Percentiles rank a stretch among this genome's conserved stretches.
These are phyloP conservation scores for Drosophila parabipectinata DNA, from an alignment of 1,140 invertebrate species.

Conservation along the genomic window DNA sequence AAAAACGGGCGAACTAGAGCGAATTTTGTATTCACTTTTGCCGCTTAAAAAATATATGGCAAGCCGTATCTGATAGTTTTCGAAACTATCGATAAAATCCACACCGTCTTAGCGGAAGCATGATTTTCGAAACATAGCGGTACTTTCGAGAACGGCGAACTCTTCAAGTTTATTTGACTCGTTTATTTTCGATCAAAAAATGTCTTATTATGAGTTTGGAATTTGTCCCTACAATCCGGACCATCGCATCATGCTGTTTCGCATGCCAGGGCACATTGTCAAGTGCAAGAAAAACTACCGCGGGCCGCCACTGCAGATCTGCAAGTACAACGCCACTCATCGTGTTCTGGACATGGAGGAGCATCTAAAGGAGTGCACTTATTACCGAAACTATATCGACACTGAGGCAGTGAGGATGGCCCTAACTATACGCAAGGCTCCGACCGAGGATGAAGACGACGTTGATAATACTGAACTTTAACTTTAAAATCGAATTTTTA, in stretches of 20 bases:
- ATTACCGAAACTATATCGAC: slow-evolving; percentile 32
- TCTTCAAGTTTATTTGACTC: not conserved
- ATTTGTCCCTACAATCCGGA: slow-evolving; percentile 62
- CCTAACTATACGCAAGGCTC: not conserved
- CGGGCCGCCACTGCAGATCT: slow-evolving; percentile 65
- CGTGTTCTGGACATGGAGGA: slow-evolving; percentile 63
- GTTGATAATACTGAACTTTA: slow-evolving; percentile 5
- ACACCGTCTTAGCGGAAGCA: slow-evolving; percentile 15
- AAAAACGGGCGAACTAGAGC: not conserved
- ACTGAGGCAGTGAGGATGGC: slow-evolving; percentile 8
- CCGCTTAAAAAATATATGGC: not conserved
- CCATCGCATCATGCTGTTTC: slow-evolving; percentile 60
- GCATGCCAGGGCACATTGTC: slow-evolving; percentile 67
- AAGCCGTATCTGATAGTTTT: not conserved
- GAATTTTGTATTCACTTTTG: too few species aligned
- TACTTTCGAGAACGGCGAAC: slow-evolving; percentile 10
- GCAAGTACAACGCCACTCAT: slow-evolving; percentile 76
- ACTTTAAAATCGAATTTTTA: not conserved
- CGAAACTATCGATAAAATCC: not conserved
- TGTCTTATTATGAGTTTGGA: slow-evolving; percentile 51
- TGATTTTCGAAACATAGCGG: slow-evolving; percentile 46
- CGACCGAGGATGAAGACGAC: slow-evolving; percentile 11
- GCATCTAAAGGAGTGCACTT: slow-evolving; percentile 56
- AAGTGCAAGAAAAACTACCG: slow-evolving; percentile 64
- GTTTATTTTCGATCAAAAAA: slow-evolving; percentile 12